Base-by-base conservation (phyloP, 2,797 vertebrate species). In the Parotocinclus haroldoi region DNA sequence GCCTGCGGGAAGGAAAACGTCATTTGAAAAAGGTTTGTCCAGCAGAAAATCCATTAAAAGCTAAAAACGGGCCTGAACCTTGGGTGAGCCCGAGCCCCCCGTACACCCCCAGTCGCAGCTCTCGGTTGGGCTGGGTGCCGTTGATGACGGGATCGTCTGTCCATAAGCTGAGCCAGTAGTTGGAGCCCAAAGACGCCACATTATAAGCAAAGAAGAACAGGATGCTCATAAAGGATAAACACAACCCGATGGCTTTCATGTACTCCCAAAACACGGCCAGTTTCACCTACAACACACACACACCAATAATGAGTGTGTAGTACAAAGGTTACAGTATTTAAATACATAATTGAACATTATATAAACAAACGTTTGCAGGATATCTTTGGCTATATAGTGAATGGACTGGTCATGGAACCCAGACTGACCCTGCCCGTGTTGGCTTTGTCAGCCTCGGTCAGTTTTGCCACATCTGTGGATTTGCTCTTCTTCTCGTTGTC, bases 101-200 rank as follows among this genome's bases (percentile, higher is more conserved):
- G 0, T 98, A 99, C 7, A 98, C 92, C 1, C 89, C 82, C 12
- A 99, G 90, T 36, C 95, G 91, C 85, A 93, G 76, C 12, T 79
- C 10, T 0, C 91, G 91, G 79, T 87, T 59, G 1, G 90, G 87
- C 83, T 98, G 95, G 0, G 96, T 98, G 55, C 95, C 94, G 0
- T 98, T 98, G 59, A 96, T 11, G 40, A 95, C 82, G 0, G 91
- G 91, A 82, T 99, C 96, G 1, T 98, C 96, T 0, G 96, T 96
- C 96, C 96, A 99, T 54, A 94, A 81, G 72, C 96, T 98, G 6
- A 99, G 91, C 96, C 96, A 99, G 76, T 95, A 98, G 87, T 98
- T 97, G 60, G 96, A 96, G 62, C 87, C 80, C 59, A 99, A 73
- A 0, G 96, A 86, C 0, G 94, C 78, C 3, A 91, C 10, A 10